These are phyloP conservation scores for Ceratina australensis DNA, from an alignment of 1,140 invertebrate genomes.

Conservation along the genomic window DNA sequence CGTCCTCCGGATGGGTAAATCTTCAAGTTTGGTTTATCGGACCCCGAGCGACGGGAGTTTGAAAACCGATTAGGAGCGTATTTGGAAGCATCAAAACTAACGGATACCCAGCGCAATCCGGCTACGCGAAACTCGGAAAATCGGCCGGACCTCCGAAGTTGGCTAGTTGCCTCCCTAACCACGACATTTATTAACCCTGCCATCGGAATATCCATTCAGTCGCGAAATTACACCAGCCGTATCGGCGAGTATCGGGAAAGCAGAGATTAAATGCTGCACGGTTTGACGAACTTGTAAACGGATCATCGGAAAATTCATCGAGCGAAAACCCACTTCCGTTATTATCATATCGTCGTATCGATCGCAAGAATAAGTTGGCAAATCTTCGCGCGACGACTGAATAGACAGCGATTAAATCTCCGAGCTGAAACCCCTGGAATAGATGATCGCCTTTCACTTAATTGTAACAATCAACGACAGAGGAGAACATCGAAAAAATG, in stretches of 20 bases:
- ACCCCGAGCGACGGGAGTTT: constrained; percentile 53
- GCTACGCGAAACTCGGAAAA: constrained; percentile 49
- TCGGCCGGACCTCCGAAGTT: constrained; percentile 56
- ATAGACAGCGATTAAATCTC: no score
- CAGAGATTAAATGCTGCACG: constrained; percentile 50
- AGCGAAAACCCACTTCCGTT: no score
- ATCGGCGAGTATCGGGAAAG: constrained; percentile 75
- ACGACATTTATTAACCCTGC: constrained; percentile 63
- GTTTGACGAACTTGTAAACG: constrained; percentile 26
- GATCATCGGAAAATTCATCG: neutral
- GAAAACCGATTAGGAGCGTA: constrained; percentile 67
- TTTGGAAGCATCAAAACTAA: constrained; percentile 64
- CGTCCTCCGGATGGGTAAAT: constrained; percentile 24
- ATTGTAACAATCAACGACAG: neutral
- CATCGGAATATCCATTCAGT: constrained; percentile 41
- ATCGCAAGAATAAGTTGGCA: no score
- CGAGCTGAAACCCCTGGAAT: no score
- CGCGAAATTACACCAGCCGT: constrained; percentile 63
- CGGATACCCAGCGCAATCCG: constrained; percentile 50
- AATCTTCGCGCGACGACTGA: no score
- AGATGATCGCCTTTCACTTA: no score
- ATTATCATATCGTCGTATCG: no score
- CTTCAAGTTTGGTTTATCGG: constrained; percentile 57
- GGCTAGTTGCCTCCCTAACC: constrained; percentile 30
- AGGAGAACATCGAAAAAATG: neutral